Conservation (phyloP, 1,140 invertebrate genomes). For the Leptestheria dahalacensis region DNA sequence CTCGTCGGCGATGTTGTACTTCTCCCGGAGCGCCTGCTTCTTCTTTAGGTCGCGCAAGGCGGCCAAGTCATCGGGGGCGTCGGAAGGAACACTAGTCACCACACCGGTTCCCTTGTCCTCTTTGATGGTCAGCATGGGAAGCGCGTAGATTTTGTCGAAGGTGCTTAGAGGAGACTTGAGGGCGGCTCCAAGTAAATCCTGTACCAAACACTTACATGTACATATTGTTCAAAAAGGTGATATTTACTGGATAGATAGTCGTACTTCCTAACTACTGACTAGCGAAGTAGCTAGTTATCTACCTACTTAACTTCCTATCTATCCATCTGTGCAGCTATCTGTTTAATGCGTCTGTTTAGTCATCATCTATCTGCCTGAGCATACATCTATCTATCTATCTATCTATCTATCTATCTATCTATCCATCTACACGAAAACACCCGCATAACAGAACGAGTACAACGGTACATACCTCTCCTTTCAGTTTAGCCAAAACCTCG, state of each 20-base stretch:
- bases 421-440: not conserved
- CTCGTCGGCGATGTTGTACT: constrained; percentile 80
- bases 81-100: constrained; percentile 95
- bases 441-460: constrained; percentile 6
- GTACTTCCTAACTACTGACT: not conserved
- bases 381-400: no score
- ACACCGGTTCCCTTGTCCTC: constrained; percentile 96
- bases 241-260: no score
- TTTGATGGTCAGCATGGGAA: constrained; percentile 97
- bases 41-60: constrained; percentile 90
- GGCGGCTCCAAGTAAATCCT: constrained; percentile 53
- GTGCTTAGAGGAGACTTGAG: constrained; percentile 68
- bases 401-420: no score
- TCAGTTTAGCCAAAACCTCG: constrained; percentile 48
- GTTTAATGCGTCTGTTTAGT: not conserved
- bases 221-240: no score
- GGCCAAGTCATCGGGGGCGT: constrained; percentile 97
- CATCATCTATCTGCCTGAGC: no score
- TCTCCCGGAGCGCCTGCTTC: constrained; percentile 80
- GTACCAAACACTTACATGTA: constrained; percentile 19
- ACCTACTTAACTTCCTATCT: no score
- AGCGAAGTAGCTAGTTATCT: no score
- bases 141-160: constrained; percentile 71
- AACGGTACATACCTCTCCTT: constrained; percentile 50
- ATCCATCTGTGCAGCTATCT: no score